Evolutionary conservation across 2,888 invertebrate genomes (phyloP), one percentile per base, ranked within the genome.

Genomic region (Deilephila porcellus): DNA sequence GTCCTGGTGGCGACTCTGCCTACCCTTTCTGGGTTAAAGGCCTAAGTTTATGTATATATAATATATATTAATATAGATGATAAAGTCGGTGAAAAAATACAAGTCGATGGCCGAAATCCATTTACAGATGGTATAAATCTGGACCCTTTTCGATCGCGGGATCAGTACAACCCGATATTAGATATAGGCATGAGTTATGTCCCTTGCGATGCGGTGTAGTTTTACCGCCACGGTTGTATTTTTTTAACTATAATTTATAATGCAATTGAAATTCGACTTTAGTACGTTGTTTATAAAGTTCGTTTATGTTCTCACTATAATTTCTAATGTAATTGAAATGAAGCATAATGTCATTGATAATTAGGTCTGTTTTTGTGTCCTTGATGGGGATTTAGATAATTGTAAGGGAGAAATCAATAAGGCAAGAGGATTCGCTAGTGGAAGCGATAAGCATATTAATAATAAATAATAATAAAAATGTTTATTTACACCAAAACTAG

Each of bases 121-220:
- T 71, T 71, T 71, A 60, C 60, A 71, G 20, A 29, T 37, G 20
- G 59, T 20, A 60, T 71, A 71, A 60, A 71, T 60, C 45, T 60
- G 17, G 60, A 29, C 71, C 45, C 32, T 60, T 71, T 71, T 60
- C 37, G 34, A 71, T 71, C 60, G 60, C 60, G 45, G 71, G 45
- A 60, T 60, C 71, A 37, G 60, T 71, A 37, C 37, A 7, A 2
- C 14, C 45, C 37, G 45, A 60, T 60, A 71, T 45, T 71, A 60
- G 63, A 64, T 72, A 63, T 7, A 37, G 25, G 25, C 59, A 67
- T 67, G 73, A 73, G 37, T 73, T 73, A 73, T 67, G 59, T 19
- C n/a, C 0, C 4, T 52, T 52, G 14, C 67, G 29, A 5, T 29
- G 25, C 52, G 52, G 64, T 45, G 11, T 25, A 14, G 20, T 20